Percentiles rank a stretch among this genome's conserved stretches.
Conservation (phyloP, 1,140 invertebrate genomes). For the Theocolax elegans region DNA sequence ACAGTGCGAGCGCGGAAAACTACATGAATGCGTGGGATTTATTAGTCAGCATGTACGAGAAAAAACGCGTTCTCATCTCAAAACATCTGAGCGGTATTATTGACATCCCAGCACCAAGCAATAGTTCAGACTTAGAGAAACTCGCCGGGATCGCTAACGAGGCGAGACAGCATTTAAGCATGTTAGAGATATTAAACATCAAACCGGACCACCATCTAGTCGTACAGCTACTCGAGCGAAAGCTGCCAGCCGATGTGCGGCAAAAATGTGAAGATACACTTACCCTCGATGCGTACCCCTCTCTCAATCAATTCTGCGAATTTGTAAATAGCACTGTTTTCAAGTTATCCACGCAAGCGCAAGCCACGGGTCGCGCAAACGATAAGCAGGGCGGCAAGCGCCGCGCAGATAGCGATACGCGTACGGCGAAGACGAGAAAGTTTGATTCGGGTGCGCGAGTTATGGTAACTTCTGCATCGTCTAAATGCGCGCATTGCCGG, state of each 20-base stretch:
- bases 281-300: neutral
- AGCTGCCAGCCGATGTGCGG: neutral
- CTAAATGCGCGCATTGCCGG: neutral
- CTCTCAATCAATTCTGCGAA: neutral
- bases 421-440: too few species aligned
- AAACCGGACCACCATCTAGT: neutral
- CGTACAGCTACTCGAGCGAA: neutral
- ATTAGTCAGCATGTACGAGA: conserved; percentile 38
- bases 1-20: neutral
- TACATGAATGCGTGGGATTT: conserved; percentile 34
- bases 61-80: conserved; percentile 29
- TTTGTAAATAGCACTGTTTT: neutral
- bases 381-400: too few species aligned
- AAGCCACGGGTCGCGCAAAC: too few species aligned
- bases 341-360: neutral
- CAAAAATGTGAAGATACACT: neutral
- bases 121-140: neutral
- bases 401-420: too few species aligned
- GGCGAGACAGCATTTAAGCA: neutral
- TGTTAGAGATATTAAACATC: neutral
- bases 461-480: neutral
- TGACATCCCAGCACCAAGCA: neutral
- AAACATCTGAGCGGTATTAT: neutral
- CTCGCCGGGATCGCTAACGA: neutral
- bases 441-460: neutral